Conservation (phyloP, 2,797 vertebrate genomes). For the Sebastiscus albofasciatus region DNA sequence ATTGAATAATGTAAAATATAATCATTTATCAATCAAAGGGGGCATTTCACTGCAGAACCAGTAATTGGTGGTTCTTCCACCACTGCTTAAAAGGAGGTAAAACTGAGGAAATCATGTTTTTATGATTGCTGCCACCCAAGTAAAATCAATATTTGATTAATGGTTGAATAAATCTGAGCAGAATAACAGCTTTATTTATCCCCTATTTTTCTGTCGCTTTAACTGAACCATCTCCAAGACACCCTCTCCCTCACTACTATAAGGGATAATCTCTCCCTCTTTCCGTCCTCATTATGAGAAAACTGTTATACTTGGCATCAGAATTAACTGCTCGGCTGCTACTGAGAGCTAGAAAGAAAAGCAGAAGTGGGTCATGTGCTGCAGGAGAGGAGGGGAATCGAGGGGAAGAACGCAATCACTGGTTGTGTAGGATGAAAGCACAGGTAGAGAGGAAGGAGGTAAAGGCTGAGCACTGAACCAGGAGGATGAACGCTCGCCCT, state of each 20-base stretch:
- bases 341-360: conserved; percentile 47
- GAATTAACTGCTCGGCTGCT: conserved; percentile 72
- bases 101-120: not conserved
- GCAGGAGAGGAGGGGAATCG: conserved; percentile 25
- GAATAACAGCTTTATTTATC: not conserved
- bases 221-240: conserved; percentile 38
- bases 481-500: not conserved
- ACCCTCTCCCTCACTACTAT: conserved; percentile 30
- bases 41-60: not conserved
- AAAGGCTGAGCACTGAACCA: not conserved
- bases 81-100: not conserved
- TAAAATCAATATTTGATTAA: not conserved
- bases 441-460: conserved; percentile 33
- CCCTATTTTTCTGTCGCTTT: conserved; percentile 2
- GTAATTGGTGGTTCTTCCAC: not conserved
- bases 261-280: conserved; percentile 50
- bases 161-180: not conserved
- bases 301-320: conserved; percentile 77
- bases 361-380: conserved; percentile 78
- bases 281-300: conserved; percentile 76
- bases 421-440: conserved; percentile 29
- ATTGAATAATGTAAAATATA: not conserved
- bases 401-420: not conserved
- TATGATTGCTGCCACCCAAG: not conserved
- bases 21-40: not conserved